Base-by-base conservation (phyloP, 2,888 invertebrate species). In the Agrochola circellaris region DNA sequence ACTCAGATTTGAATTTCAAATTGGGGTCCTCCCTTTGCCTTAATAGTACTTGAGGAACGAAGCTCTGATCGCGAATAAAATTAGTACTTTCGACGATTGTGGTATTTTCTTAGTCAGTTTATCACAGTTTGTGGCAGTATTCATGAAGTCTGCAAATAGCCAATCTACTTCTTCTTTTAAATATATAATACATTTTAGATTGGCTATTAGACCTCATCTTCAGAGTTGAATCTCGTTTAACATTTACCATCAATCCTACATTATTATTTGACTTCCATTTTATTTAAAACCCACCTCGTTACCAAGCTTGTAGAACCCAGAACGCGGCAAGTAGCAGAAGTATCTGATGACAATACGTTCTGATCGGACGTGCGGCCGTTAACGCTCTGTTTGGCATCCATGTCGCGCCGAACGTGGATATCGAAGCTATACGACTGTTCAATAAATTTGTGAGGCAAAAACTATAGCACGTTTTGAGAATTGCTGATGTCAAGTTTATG, bases 311-410 rank as follows among this genome's bases (percentile, higher is more conserved):
- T 30, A 75, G 74, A 78, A 75, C 70, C 48, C 54, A 56, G 71
- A 69, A 74, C 17, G 38, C 23, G 23, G 62, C 66, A 42, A 71
- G 79, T 80, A 87, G 77, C 65, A 79, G 79, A 83, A 81, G 82
- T 89, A 89, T 87, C 86, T 82, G 79, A 81, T 84, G 87, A 89
- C 90, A 89, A 86, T 86, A 86, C 88, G 76, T 75, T 78, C 48
- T 71, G 87, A 86, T 90, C 88, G 89, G 86, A 89, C 90, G 90
- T 90, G 90, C 82, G 86, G 83, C 86, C 78, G 82, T 93, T 93
- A 90, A 93, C 94, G 94, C 92, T 94, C 94, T 92, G 93, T 88
- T 94, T 94, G 85, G 90, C 90, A 94, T 89, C 88, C 86, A 73
- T 88, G 89, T 74, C 86, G 78, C 38, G 62, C 71, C 77, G 58